Evolutionary conservation across 2,888 invertebrate genomes (phyloP), one percentile per base, ranked within the genome.

Genomic region (Branchellion lobata): DNA sequence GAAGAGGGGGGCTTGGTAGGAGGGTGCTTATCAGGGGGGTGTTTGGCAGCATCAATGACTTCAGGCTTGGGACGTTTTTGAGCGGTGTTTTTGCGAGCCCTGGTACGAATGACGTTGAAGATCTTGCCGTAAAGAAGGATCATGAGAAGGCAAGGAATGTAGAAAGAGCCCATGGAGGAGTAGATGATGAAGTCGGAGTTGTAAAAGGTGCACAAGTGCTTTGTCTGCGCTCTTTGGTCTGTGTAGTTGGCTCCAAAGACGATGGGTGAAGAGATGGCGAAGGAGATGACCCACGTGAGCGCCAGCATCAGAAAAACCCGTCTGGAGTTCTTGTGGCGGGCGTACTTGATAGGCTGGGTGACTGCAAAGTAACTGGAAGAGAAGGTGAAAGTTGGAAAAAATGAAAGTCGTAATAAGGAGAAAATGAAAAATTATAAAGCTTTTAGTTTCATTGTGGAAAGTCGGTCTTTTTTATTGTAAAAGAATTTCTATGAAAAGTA

Each of bases 301-400:
- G 93, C 92, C 85, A 99, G 95, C 84, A 96, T 98, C 87, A 96
- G 89, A 92, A 94, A 94, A 71, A 97, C 95, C 81, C 98, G 92
- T 78, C 86, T 86, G 24, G 87, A 86, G 90, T 95, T 97, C 90
- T 96, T 95, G 91, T 97, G 96, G 87, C 96, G 95, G 81, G 97
- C 96, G 90, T 99, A 99, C 89, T 97, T 95, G 88, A 99, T 97
- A 85, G 99, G 99, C 88, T 95, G 94, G 72, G 97, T 98, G 84
- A 99, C 98, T 83, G 99, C 99, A 85, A 98, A 96, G 89, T 96
- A 99, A 91, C 98, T 98, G 85, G 14, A 53, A 31, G 11, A 40
- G 8, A 18, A 72, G 73, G 24, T 36, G 73, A 14, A 27, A n/a
- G n/a, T n/a, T n/a, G n/a, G n/a, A n/a, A n/a, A n/a, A n/a, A n/a